A percentile compares a stretch with the other conserved stretches of the same genome.
These are phyloP conservation scores for Drosophila melanica DNA, from an alignment of 1,140 invertebrate species.

Conservation along the genomic window DNA sequence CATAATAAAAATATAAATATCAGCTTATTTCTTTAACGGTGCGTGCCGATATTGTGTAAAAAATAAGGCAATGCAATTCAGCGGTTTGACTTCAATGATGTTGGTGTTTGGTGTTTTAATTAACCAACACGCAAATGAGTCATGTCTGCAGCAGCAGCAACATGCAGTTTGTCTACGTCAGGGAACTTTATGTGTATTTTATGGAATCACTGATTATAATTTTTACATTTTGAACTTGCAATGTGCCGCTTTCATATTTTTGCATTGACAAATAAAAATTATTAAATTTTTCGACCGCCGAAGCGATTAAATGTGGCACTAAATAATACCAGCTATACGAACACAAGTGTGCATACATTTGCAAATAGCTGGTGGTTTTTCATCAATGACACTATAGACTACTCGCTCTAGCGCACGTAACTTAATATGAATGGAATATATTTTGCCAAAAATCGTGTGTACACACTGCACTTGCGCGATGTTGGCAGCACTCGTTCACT, in stretches of 20 bases:
- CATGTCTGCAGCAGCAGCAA: neutral
- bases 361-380: slow-evolving; percentile 18
- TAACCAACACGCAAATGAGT: neutral
- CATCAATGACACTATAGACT: slow-evolving; percentile 7
- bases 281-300: neutral
- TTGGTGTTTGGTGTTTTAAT: neutral
- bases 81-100: neutral
- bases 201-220: neutral
- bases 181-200: neutral
- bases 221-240: too few relatives aligned
- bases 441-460: slow-evolving; percentile 40
- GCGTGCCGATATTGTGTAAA: too few relatives aligned
- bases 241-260: too few relatives aligned
- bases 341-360: slow-evolving; percentile 16
- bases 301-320: slow-evolving; percentile 4
- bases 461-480: slow-evolving; percentile 43
- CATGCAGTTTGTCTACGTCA: slow-evolving; percentile 3
- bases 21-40: too few relatives aligned
- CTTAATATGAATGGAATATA: neutral
- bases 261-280: neutral
- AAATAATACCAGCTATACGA: slow-evolving; percentile 27
- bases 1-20: neutral
- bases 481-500: slow-evolving; percentile 32
- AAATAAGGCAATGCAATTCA: too few relatives aligned
- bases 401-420: slow-evolving; percentile 18